Percentiles rank a stretch among this genome's conserved stretches.
These are phyloP conservation scores for Linurgus olivaceus DNA, from an alignment of 2,797 vertebrate genomes.

Conservation along the genomic window DNA sequence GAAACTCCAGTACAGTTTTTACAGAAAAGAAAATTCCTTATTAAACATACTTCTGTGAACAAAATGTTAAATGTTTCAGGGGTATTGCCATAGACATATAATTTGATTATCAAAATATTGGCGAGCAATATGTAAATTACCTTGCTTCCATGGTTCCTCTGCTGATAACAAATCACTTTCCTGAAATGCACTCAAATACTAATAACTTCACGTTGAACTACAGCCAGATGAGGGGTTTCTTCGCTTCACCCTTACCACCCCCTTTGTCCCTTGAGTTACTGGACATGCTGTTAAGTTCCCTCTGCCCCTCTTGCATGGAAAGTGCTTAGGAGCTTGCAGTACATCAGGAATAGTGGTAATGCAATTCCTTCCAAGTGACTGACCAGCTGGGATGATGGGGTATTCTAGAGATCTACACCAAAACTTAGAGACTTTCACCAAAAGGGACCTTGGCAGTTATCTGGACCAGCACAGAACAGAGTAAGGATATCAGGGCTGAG, in stretches of 20 bases:
- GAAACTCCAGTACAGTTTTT: not conserved
- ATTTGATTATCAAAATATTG: not conserved
- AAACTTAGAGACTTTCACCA: not conserved
- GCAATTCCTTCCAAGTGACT: not conserved
- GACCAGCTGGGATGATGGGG: rapidly evolving
- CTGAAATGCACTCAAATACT: conserved; percentile 37
- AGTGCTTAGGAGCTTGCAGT: not conserved
- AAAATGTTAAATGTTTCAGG: not conserved
- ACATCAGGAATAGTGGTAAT: rapidly evolving
- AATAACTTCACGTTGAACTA: not conserved
- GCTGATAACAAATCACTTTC: conserved; percentile 70
- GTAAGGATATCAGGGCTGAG: not conserved
- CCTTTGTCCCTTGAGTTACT: rapidly evolving
- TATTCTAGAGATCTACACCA: not conserved
- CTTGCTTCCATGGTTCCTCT: conserved; percentile 68
- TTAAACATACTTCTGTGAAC: not conserved
- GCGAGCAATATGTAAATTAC: not conserved
- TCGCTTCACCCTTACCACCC: not conserved
- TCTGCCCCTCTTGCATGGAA: not conserved
- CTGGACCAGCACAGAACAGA: not conserved
- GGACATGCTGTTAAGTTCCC: not conserved
- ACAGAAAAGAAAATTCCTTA: not conserved
- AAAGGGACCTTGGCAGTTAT: not conserved
- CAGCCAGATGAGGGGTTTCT: not conserved
- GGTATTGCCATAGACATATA: not conserved